These are phyloP conservation scores for Hirtodrosophila histrioides DNA, from an alignment of 2,888 invertebrate genomes.

Conservation along the genomic window DNA sequence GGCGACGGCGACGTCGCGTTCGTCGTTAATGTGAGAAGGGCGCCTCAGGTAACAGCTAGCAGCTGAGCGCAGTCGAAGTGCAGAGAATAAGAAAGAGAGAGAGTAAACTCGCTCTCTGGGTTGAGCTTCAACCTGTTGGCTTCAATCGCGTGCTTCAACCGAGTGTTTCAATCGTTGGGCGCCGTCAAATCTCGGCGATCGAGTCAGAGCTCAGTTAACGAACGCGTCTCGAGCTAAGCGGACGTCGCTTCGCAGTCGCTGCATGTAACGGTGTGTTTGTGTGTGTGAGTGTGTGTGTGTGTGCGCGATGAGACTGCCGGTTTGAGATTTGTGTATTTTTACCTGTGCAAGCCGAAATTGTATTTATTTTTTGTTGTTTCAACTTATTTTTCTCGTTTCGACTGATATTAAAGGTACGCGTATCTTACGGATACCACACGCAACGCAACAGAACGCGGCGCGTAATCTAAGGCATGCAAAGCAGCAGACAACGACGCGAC, in stretches of 20 bases:
- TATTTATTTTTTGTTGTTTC: conserved; percentile 32
- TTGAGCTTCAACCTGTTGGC: conserved; percentile 61
- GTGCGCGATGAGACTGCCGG: conserved; percentile 64
- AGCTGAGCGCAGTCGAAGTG: conserved; percentile 19
- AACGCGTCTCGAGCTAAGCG: conserved; percentile 75
- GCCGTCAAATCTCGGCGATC: conserved; percentile 66
- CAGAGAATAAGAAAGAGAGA: conserved; percentile 5
- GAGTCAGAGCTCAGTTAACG: conserved; percentile 72
- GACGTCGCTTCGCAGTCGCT: conserved; percentile 53
- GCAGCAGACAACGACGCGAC: conserved; percentile 27
- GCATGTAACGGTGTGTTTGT: conserved; percentile 13
- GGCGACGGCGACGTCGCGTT: conserved; percentile 62
- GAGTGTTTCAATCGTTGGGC: conserved; percentile 50
- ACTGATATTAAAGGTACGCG: conserved; percentile 47
- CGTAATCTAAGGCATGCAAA: conserved; percentile 60
- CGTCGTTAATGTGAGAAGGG: conserved; percentile 71
- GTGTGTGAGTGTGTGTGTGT: conserved; percentile 21
- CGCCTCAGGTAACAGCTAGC: conserved; percentile 64
- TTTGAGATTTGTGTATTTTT: conserved; percentile 68
- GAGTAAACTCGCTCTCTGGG: conserved; percentile 15
- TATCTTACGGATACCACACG: conserved; percentile 68
- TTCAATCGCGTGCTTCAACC: conserved; percentile 66
- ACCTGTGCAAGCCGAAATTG: conserved; percentile 54
- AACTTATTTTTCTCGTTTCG: conserved; percentile 40
- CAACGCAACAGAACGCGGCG: conserved; percentile 23